Evolutionary conservation across 2,113 vertebrate genomes (phyloP).

Genomic region (Alouatta palliata): DNA sequence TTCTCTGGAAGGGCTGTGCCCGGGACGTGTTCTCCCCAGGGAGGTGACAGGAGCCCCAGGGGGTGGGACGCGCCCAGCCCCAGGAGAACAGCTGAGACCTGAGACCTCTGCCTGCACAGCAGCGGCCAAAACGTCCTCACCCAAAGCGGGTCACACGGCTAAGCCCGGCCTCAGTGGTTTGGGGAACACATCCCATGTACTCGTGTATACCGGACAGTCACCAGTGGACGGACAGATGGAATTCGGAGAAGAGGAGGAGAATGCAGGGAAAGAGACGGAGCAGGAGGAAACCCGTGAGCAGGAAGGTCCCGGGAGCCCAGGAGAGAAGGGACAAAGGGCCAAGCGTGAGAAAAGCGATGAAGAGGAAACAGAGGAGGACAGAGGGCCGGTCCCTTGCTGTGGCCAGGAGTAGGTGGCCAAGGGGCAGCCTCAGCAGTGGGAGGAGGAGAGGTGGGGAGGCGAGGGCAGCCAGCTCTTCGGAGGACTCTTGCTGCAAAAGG

Average conservation of each 20-base stretch:
- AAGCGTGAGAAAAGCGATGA: fast-evolving
- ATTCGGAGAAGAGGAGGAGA: too few species aligned
- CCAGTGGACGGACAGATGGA: background rate
- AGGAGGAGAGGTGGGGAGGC: background rate
- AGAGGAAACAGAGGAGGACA: background rate
- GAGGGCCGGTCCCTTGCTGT: background rate
- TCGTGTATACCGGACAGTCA: too few species aligned
- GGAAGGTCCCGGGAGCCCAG: too few species aligned
- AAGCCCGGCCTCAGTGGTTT: fast-evolving
- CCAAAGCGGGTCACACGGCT: background rate
- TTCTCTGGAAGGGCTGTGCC: too few species aligned
- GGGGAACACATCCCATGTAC: too few species aligned
- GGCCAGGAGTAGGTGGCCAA: fast-evolving
- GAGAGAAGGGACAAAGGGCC: background rate
- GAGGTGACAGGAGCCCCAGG: background rate
- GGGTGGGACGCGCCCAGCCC: too few species aligned
- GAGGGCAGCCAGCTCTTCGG: background rate
- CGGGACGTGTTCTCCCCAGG: too few species aligned
- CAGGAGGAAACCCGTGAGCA: background rate
- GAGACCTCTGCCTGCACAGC: too few species aligned
- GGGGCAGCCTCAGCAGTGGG: background rate
- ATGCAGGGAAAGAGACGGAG: background rate
- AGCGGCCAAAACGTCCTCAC: too few species aligned
- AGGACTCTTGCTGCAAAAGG: background rate
- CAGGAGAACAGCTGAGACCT: too few species aligned